Base-by-base conservation (phyloP, 1,140 invertebrate species). In the Sweltsa coloradensis region DNA sequence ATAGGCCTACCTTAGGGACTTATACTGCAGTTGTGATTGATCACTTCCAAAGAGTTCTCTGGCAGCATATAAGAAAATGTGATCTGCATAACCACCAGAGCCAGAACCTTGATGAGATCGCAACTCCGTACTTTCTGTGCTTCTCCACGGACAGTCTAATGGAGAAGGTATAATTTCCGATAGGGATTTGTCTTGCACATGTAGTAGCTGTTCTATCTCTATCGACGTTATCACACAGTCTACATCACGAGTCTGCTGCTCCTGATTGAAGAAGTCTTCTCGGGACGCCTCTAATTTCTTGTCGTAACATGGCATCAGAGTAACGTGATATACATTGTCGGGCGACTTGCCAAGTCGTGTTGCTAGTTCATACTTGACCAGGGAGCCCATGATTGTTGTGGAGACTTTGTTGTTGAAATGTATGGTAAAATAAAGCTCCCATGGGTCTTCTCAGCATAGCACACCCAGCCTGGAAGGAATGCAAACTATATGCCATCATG, bases 361-460 rank as follows among this genome's bases (percentile, higher is more conserved):
- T 1, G 76, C 69, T 27, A 93, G 67, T 59, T 79, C 72, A 53
- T 85, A 71, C 66, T 97, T 98, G 0, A 98, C 81, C 37, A 97
- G 64, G 1, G 85, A 81, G 3, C 94, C 95, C 82, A 94, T 93
- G 25, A 98, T 86, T 97, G 94, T 63, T 98, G 95, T 0, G 94
- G 89, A 0, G 94, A 97, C 66, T 92, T 89, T 0, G 86, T 85
- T 23, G 72, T 77, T 40, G 90, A 87, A 50, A 98, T 87, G 57
- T 89, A 83, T 0, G 93, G 92, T 22, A 99, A 69, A 57, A 97
- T 87, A 60, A 89, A 90, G 54, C 75, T 82, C 1, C 89, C 91
- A 68, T 97, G 91, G 0, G 92, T 96, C 65, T 99, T 99, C 66
- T 99, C 96, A 3, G 93, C 95, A 70, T 99, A 99, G 62, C 95